Evolutionary conservation across 2,888 invertebrate genomes (phyloP).

Genomic region (Muscina levida): DNA sequence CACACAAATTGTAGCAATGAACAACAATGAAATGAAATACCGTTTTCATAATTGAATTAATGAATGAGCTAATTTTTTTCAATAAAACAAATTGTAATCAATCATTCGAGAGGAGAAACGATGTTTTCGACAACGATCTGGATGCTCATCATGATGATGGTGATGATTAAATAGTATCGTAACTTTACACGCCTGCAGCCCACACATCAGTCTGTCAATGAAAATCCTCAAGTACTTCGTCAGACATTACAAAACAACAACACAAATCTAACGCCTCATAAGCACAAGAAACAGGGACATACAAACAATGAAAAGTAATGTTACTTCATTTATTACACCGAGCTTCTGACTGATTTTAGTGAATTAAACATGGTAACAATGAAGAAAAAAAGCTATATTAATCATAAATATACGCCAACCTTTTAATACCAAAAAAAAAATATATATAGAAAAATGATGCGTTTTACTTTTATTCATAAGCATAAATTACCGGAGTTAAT

Average conservation of each 20-base stretch:
- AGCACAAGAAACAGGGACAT: background rate
- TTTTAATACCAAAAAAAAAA: too few relatives aligned
- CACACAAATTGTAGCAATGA: background rate
- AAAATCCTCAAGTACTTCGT: constrained; percentile 2
- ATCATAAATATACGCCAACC: too few relatives aligned
- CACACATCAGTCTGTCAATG: constrained; percentile 56
- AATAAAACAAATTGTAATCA: constrained; percentile 40
- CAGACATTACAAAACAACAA: constrained; percentile 28
- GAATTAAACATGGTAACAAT: constrained; percentile 15
- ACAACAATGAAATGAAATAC: constrained; percentile 35
- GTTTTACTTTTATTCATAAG: constrained; percentile 16
- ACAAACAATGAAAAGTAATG: constrained; percentile 27
- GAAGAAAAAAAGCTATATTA: too few relatives aligned
- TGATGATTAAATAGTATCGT: constrained; percentile 22
- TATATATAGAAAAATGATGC: constrained; percentile 39
- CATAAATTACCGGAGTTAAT: background rate
- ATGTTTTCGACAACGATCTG: constrained; percentile 14
- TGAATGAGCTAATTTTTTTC: constrained; percentile 34
- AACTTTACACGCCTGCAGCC: constrained; percentile 56
- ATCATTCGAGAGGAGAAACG: constrained; percentile 44
- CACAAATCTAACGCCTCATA: constrained; percentile 57
- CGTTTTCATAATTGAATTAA: constrained; percentile 25
- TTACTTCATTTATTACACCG: constrained; percentile 41
- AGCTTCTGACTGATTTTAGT: constrained; percentile 22
- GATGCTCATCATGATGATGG: constrained; percentile 25